Percentiles rank a stretch among this genome's conserved stretches.
These are phyloP conservation scores for Cheilosia urbana DNA, from an alignment of 2,888 invertebrate genomes.

Conservation along the genomic window DNA sequence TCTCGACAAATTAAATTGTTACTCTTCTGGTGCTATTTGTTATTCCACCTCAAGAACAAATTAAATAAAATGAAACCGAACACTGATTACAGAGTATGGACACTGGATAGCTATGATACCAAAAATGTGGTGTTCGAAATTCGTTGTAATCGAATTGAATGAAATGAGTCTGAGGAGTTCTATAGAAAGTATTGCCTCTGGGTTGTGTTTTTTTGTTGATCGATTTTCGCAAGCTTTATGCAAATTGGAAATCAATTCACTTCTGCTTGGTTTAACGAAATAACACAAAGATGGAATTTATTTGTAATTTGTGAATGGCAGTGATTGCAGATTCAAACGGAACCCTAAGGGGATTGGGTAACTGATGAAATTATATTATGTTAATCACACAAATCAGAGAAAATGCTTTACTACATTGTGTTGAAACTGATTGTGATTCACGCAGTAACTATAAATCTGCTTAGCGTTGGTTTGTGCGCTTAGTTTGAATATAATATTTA, in stretches of 20 bases:
- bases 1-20: no score
- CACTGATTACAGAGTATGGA: background rate
- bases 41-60: constrained; percentile 1
- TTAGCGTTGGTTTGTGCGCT: no score
- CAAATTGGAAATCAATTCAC: background rate
- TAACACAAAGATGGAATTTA: constrained; percentile 2
- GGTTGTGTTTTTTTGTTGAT: background rate
- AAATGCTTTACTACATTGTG: no score
- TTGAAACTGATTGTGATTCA: no score
- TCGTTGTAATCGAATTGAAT: background rate
- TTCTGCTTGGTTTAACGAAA: background rate
- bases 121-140: background rate
- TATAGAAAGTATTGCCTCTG: background rate
- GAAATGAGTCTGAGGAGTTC: background rate
- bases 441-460: no score
- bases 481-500: no score
- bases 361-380: no score
- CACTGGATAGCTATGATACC: background rate
- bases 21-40: background rate
- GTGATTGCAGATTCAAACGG: no score
- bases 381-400: no score
- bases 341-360: no score
- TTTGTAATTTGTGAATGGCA: background rate
- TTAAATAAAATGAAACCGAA: background rate
- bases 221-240: background rate